Base-by-base conservation (phyloP, 1,140 invertebrate species). In the Heterodera carotae region DNA sequence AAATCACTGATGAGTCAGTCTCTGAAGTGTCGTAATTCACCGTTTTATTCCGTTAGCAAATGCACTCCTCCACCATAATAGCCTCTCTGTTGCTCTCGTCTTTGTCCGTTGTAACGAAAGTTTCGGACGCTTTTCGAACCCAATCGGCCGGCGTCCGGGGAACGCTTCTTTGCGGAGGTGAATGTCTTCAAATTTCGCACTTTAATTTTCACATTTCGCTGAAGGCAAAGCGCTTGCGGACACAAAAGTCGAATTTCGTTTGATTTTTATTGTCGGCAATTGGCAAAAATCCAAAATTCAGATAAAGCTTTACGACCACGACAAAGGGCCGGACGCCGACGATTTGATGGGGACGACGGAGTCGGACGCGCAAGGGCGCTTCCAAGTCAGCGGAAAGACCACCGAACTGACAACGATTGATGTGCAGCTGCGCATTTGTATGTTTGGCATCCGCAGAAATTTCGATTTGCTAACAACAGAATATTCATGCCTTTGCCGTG, bases 291-390 rank as follows among this genome's bases (percentile, higher is more conserved):
- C 27, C 6, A 7, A 33, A 29, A 33, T 74, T 62, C 29, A 74
- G 71, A 29, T 74, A 29, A 78, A 78, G 64, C 66, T 78, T 34
- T 80, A 74, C 66, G 79, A 80, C 53, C 62, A 80, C 56, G 79
- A 80, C 53, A 80, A 70, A 39, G 79, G 79, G 34, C 78, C 70
- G 10, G 79, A 80, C 69, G 27, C 79, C 0, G 79, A 80, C 75
- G 79, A 80, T 39, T 66, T 80, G 56, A 36, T 80, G 36, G 79
- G 67, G 53, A 74, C 77, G 72, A 73, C 74, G 12, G 36, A 69
- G 29, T 75, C 79, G n/a, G 77, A 80, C 43, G 33, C 34, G 31
- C 53, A 60, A 15, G 79, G 79, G 8, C 43, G 77, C 5, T 80
- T 80, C 43, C 70, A 80, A 67, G 33, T 81, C 36, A 69, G 29